Conservation (phyloP, 2,113 vertebrate species). For the Tetrax tetrax region DNA sequence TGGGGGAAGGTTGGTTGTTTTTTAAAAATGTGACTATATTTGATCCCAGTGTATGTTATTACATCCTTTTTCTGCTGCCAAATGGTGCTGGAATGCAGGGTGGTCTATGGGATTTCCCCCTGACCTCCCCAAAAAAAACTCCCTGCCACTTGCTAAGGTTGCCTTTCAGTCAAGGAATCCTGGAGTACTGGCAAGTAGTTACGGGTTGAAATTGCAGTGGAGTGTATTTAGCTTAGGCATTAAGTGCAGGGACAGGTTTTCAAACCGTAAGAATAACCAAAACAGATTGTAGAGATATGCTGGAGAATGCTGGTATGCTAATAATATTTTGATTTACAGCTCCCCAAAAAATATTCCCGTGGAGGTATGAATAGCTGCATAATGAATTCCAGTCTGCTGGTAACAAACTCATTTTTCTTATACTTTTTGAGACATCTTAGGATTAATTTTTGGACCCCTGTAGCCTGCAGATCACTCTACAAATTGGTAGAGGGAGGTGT, state of each 20-base stretch:
- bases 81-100: neutral
- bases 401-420: neutral
- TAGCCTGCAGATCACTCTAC: neutral
- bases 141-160: neutral
- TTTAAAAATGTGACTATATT: neutral
- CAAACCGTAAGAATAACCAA: neutral
- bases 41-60: neutral
- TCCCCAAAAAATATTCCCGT: neutral
- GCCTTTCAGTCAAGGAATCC: neutral
- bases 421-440: neutral
- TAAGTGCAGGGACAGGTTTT: neutral
- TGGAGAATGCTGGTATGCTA: neutral
- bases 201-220: neutral
- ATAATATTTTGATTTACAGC: constrained; percentile 6
- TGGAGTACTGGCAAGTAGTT: neutral
- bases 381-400: neutral
- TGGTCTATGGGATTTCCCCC: neutral
- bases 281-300: neutral
- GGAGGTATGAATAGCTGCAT: neutral
- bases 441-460: neutral
- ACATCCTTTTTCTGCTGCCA: neutral
- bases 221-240: neutral
- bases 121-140: neutral
- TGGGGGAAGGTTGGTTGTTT: neutral
- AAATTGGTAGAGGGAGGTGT: neutral